Evolutionary conservation across 2,797 vertebrate genomes (phyloP), one percentile per base, ranked within the genome.

Genomic region (Monodelphis domestica): DNA sequence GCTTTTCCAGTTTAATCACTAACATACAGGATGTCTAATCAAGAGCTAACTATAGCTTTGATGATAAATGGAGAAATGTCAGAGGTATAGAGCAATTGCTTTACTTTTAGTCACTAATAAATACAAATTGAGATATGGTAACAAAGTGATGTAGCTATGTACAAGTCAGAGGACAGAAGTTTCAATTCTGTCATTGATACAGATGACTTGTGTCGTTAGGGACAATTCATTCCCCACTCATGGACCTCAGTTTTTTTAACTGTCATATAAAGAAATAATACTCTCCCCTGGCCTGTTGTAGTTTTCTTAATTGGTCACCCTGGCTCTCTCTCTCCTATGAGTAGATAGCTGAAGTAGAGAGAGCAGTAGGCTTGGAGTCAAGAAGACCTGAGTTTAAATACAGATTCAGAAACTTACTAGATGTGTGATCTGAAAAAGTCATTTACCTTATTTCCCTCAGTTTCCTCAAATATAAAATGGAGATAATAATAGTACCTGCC

Each of bases 11-110:
- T 78, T 95, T 94, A 98, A 97, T 98, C 96, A 95, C 93, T 90
- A 93, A 95, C 92, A 97, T 95, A 59, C 94, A 94, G 93, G 95
- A 98, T 95, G 95, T 95, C 97, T 98, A 97, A 97, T 98, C 97
- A 98, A 93, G 95, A 97, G 94, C 96, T 97, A 91, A 93, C 93
- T 95, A 63, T 91, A 96, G 96, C 93, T 96, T 95, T 93, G 87
- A 50, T 88, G 88, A 96, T 94, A 92, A 70, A 92, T 89, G 57
- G 94, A 21, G 92, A 95, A 91, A 94, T 93, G 91, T 88, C 51
- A 21, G 29, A 88, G 87, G 15, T 56, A 78, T 55, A 95, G 95
- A 97, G 55, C 53, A 52, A 50, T 89, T 93, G 90, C 50, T 55
- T 88, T 90, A 53, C 4, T 90, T 50, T 54, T 95, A 96, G 94